phyloP scores from a whole-genome alignment of 2,797 vertebrate genomes.

The Bradypodion ventrale region DNA sequence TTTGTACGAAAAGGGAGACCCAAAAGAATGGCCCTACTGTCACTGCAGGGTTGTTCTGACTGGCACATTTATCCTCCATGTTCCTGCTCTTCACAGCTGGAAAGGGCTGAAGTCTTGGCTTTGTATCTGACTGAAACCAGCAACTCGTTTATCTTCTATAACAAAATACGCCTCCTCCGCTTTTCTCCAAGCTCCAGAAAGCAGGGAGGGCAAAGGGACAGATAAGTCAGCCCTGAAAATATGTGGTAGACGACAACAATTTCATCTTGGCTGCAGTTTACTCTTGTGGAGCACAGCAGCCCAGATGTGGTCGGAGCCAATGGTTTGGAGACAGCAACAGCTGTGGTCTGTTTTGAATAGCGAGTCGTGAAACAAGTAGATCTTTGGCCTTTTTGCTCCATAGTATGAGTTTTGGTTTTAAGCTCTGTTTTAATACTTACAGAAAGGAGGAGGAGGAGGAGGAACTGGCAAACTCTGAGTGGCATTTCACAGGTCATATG shows the following conservation, averaged over 20 bases:
- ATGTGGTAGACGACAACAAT: slow-evolving; percentile 39
- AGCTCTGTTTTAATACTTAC: not conserved
- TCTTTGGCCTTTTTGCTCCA: slow-evolving; percentile 57
- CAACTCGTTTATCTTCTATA: slow-evolving; percentile 19
- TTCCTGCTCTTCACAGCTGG: slow-evolving; percentile 24
- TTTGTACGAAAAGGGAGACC: not conserved
- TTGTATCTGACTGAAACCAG: slow-evolving; percentile 28
- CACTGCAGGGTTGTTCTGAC: not conserved
- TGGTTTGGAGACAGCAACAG: slow-evolving; percentile 57
- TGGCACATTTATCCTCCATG: not conserved
- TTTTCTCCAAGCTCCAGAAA: not conserved
- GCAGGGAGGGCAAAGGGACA: not conserved
- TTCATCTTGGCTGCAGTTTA: slow-evolving; percentile 42
- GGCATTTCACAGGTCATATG: no score
- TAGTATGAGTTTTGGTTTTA: slow-evolving; percentile 29
- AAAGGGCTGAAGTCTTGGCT: slow-evolving; percentile 59
- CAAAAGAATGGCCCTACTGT: not conserved
- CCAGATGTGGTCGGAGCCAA: slow-evolving; percentile 65
- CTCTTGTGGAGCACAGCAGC: slow-evolving; percentile 51
- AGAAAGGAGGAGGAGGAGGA: slow-evolving; percentile 27
- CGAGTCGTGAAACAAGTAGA: slow-evolving; percentile 41
- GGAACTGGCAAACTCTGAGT: no score
- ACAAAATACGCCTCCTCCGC: not conserved
- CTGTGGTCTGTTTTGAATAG: slow-evolving; percentile 49
- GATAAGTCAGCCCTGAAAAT: slow-evolving; percentile 51